Percentiles rank a stretch among this genome's conserved stretches.
Evolutionary conservation across 1,140 invertebrate genomes (phyloP).

Genomic region (Hylyphantes graminicola): DNA sequence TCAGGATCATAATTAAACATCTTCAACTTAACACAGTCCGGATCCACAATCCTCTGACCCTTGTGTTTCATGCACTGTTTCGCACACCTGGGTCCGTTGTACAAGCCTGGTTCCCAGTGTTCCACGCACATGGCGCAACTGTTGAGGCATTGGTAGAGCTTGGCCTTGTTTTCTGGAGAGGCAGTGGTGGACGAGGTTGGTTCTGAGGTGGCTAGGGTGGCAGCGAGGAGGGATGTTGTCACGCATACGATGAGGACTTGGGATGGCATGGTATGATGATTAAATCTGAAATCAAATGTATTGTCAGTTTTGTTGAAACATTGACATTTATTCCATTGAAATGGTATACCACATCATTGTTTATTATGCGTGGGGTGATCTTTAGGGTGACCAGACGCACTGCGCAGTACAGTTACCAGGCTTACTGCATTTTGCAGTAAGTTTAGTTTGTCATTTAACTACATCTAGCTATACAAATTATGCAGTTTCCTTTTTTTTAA

Average conservation of each 20-base stretch:
- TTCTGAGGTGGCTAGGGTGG: background rate
- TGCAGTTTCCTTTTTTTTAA: too few relatives aligned
- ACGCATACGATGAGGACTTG: background rate
- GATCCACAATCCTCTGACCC: slow-evolving; percentile 62
- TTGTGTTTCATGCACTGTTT: slow-evolving; percentile 61
- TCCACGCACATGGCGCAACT: slow-evolving; percentile 63
- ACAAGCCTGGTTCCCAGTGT: slow-evolving; percentile 63
- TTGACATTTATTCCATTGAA: background rate
- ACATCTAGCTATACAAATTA: too few relatives aligned
- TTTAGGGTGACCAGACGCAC: too few relatives aligned
- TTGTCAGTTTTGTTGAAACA: background rate
- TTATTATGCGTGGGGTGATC: too few relatives aligned
- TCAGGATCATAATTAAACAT: slow-evolving; percentile 62
- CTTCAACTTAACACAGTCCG: slow-evolving; percentile 62
- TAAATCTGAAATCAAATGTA: background rate
- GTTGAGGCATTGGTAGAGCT: slow-evolving; percentile 61
- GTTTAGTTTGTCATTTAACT: too few relatives aligned
- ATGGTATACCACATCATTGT: background rate
- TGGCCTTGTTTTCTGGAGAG: slow-evolving; percentile 6
- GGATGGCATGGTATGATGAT: background rate
- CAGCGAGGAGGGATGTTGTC: background rate
- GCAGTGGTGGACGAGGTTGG: background rate
- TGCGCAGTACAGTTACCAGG: too few relatives aligned
- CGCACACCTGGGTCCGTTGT: slow-evolving; percentile 63
- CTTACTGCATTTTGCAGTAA: too few relatives aligned